Evolutionary conservation across 2,888 invertebrate species (phyloP).

Genomic region (Ophion ellenae): DNA sequence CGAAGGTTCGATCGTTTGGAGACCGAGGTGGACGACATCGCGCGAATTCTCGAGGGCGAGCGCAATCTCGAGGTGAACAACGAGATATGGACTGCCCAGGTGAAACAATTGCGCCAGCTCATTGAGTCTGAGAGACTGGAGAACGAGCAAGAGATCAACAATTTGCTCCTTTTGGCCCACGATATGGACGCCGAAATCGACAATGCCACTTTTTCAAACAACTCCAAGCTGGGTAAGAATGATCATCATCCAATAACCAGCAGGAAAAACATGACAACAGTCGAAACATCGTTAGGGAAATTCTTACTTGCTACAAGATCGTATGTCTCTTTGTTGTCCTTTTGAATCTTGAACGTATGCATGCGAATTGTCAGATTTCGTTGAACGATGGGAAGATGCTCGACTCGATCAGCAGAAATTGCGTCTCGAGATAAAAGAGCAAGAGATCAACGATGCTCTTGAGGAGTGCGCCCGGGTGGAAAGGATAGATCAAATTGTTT

Average conservation of each 20-base stretch:
- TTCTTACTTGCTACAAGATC: neutral
- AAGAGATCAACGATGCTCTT: slow-evolving; percentile 68
- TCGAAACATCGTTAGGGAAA: neutral
- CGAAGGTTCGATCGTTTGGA: slow-evolving; percentile 70
- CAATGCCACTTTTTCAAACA: slow-evolving; percentile 67
- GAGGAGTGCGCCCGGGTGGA: slow-evolving; percentile 61
- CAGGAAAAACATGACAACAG: neutral
- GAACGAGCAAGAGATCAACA: slow-evolving; percentile 64
- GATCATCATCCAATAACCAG: neutral
- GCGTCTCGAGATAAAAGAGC: slow-evolving; percentile 65
- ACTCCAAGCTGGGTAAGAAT: slow-evolving; percentile 69
- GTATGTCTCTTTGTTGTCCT: neutral
- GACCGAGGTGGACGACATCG: slow-evolving; percentile 71
- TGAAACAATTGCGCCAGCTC: slow-evolving; percentile 67
- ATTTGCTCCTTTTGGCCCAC: slow-evolving; percentile 60
- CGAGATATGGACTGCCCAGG: slow-evolving; percentile 71
- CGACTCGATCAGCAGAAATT: slow-evolving; percentile 74
- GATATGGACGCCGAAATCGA: slow-evolving; percentile 71
- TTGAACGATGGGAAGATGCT: slow-evolving; percentile 74
- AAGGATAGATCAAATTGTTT: slow-evolving; percentile 70
- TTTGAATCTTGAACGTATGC: neutral
- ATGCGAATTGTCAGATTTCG: slow-evolving; percentile 70
- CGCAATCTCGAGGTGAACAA: slow-evolving; percentile 71
- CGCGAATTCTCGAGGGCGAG: slow-evolving; percentile 69
- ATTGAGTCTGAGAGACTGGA: slow-evolving; percentile 67